phyloP scores from a whole-genome alignment of 2,113 vertebrate species.

The Chionodraco myersi region DNA sequence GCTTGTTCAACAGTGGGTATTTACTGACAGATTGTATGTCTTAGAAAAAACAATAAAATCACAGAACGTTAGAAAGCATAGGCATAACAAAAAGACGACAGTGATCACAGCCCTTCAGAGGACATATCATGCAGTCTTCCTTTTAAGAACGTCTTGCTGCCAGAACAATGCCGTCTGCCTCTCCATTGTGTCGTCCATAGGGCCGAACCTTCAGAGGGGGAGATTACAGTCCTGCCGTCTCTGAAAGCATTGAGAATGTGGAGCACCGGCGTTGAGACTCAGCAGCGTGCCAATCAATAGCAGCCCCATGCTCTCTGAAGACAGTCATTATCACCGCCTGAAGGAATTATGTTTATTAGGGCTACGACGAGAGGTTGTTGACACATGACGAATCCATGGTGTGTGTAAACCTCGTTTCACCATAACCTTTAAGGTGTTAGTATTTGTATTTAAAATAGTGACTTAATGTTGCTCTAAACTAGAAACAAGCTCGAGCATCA shows the following conservation, averaged over 20 bases:
- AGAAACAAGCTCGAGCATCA: background rate
- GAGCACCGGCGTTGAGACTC: constrained; percentile 19
- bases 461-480: too few species aligned
- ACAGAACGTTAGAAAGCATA: too few species aligned
- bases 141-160: constrained; percentile 10
- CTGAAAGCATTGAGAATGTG: constrained; percentile 22
- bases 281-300: constrained; percentile 40
- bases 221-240: constrained; percentile 22
- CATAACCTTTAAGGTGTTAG: background rate
- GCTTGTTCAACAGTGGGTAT: too few species aligned
- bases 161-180: constrained; percentile 8
- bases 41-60: too few species aligned
- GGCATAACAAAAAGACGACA: constrained; percentile 21
- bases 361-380: constrained; percentile 27
- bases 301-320: constrained; percentile 22
- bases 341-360: constrained; percentile 24
- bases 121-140: constrained; percentile 11
- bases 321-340: constrained; percentile 30
- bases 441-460: too few species aligned
- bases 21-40: too few species aligned
- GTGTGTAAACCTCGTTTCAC: constrained; percentile 11
- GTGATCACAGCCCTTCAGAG: constrained; percentile 29
- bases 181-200: background rate
- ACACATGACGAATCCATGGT: constrained; percentile 46
- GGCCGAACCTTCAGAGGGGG: constrained; percentile 12